These are phyloP conservation scores for Morpho helenor DNA, from an alignment of 2,888 invertebrate genomes.

Conservation along the genomic window DNA sequence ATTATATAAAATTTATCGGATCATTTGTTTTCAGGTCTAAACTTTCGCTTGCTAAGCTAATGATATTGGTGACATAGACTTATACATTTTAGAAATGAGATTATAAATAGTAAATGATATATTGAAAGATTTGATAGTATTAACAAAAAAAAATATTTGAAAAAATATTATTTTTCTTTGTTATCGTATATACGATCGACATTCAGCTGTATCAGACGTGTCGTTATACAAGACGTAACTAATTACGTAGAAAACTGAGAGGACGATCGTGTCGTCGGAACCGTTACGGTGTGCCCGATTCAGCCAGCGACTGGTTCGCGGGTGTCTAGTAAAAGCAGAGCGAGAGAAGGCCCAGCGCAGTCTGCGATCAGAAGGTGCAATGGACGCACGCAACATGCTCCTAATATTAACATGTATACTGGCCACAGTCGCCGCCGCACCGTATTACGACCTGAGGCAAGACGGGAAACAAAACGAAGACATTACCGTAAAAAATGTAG, in stretches of 20 bases:
- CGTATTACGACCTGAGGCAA: constrained; percentile 84
- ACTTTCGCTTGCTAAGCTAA: too few species aligned
- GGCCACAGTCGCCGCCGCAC: constrained; percentile 45
- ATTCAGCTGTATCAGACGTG: constrained; percentile 9
- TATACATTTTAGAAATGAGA: too few species aligned
- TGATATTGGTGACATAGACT: too few species aligned
- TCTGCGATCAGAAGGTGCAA: constrained; percentile 43
- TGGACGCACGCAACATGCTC: constrained; percentile 59
- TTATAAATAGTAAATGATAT: too few species aligned
- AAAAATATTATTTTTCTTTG: too few species aligned
- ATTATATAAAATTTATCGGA: too few species aligned
- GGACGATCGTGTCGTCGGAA: constrained; percentile 54
- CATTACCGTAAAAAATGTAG: constrained; percentile 86
- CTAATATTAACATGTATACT: constrained; percentile 45
- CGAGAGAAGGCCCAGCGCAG: constrained; percentile 54
- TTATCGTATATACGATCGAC: too few species aligned
- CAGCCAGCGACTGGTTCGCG: constrained; percentile 65
- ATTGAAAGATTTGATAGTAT: too few species aligned
- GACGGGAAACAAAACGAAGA: constrained; percentile 87
- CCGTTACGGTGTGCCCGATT: constrained; percentile 75
- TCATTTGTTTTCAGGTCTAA: too few species aligned
- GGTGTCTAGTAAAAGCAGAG: constrained; percentile 62
- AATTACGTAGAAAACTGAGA: constrained; percentile 34
- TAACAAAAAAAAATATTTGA: too few species aligned
- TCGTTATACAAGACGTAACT: constrained; percentile 1